Evolutionary conservation across 2,888 invertebrate species (phyloP).

Genomic region (Aspidiotus rigidus): DNA sequence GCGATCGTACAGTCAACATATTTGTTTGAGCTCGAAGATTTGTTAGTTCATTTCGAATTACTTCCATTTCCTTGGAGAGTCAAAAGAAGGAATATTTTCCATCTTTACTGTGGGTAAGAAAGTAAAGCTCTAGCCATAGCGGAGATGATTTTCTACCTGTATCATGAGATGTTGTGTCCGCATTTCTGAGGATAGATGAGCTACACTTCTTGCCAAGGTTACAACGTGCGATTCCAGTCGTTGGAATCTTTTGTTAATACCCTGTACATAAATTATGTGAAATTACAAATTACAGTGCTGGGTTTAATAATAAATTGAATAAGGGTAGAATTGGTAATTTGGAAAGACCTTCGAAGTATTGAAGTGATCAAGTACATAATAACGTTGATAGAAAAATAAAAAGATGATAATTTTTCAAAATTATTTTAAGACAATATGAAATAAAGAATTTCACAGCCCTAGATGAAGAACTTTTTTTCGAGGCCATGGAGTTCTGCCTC

Average conservation of each 20-base stretch:
- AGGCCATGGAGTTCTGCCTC: no score
- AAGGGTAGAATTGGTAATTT: no score
- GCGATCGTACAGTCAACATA: constrained; percentile 48
- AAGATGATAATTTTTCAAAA: no score
- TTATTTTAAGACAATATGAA: no score
- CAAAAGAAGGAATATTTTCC: background rate
- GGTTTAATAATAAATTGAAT: background rate
- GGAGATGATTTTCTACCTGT: constrained; percentile 43
- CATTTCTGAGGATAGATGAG: constrained; percentile 85
- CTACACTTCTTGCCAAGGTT: constrained; percentile 78
- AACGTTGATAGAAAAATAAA: no score
- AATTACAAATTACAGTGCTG: background rate
- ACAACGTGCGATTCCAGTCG: constrained; percentile 83
- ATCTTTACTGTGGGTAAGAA: no score
- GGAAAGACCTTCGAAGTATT: no score
- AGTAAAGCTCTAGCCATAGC: no score
- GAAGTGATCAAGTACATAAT: no score
- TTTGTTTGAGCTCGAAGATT: constrained; percentile 61
- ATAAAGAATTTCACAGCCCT: no score
- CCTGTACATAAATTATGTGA: constrained; percentile 44
- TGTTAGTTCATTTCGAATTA: constrained; percentile 70
- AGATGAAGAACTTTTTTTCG: no score
- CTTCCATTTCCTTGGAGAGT: constrained; percentile 68
- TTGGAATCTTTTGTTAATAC: constrained; percentile 78
- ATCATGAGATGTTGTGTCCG: constrained; percentile 78